Evolutionary conservation across 2,888 invertebrate genomes (phyloP).

Genomic region (Ceriagrion tenellum): DNA sequence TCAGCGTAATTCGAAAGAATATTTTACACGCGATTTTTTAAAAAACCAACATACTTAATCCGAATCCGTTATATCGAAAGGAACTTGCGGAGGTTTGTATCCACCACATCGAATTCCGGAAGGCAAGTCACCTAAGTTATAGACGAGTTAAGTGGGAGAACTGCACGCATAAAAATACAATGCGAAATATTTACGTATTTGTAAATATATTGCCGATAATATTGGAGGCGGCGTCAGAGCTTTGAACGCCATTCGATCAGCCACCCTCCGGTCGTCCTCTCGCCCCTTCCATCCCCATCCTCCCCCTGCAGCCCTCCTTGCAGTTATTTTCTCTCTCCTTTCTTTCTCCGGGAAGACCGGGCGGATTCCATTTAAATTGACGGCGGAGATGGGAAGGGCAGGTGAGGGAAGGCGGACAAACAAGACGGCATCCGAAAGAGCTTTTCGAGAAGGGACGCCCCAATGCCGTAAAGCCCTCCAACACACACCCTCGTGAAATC

Average conservation of each 20-base stretch:
- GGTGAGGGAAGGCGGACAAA: not conserved
- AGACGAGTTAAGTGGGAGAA: too few relatives aligned
- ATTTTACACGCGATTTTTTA: too few relatives aligned
- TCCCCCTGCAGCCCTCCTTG: not conserved
- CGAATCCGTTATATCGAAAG: too few relatives aligned
- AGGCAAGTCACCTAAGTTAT: too few relatives aligned
- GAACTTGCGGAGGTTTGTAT: too few relatives aligned
- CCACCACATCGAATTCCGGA: too few relatives aligned
- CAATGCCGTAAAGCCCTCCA: not conserved
- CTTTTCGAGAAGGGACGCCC: slow-evolving; percentile 22
- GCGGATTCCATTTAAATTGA: not conserved
- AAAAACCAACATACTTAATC: too few relatives aligned
- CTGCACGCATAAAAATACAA: too few relatives aligned
- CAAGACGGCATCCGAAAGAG: not conserved
- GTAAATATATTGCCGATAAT: too few relatives aligned
- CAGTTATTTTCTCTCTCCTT: not conserved
- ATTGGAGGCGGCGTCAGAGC: too few relatives aligned
- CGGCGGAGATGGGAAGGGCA: not conserved
- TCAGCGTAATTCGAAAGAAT: too few relatives aligned
- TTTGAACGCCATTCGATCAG: not conserved
- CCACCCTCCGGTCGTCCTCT: not conserved
- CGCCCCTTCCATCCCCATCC: not conserved
- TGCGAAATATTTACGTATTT: too few relatives aligned
- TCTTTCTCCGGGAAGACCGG: not conserved
- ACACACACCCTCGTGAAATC: slow-evolving; percentile 50